These are phyloP conservation scores for Gavialis gangeticus DNA, from an alignment of 2,113 vertebrate species.

Conservation along the genomic window DNA sequence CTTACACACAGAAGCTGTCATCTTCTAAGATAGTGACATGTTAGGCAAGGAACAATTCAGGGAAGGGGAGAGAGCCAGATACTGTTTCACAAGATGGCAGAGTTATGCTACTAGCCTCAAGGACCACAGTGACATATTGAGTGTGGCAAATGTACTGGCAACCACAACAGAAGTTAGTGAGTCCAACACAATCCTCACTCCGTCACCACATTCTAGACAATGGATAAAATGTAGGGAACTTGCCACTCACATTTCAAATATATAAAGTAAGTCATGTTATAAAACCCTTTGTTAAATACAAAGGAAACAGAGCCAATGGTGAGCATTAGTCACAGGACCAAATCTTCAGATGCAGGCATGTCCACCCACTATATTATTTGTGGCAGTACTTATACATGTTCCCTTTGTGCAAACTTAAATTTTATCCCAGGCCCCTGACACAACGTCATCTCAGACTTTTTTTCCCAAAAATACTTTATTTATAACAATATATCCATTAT, in stretches of 20 bases:
- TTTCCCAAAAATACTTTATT: conserved; percentile 87
- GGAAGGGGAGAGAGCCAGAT: neutral
- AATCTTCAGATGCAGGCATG: neutral
- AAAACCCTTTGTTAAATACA: neutral
- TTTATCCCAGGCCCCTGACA: neutral
- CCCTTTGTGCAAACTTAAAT: neutral
- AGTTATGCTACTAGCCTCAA: neutral
- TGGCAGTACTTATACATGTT: neutral
- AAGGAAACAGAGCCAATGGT: neutral
- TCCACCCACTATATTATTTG: neutral
- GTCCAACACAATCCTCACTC: neutral
- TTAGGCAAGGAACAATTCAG: neutral
- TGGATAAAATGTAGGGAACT: neutral
- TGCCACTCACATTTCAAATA: neutral
- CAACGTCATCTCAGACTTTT: neutral
- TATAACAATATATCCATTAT: conserved; percentile 81
- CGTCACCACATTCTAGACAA: neutral
- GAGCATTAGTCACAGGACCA: neutral
- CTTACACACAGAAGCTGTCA: neutral
- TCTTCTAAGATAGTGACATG: neutral
- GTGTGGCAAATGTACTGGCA: neutral
- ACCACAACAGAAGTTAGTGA: neutral
- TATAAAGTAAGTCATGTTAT: neutral
- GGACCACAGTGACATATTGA: neutral
- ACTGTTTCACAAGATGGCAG: neutral